Conservation (phyloP, 1,140 invertebrate genomes). For the Lucilia sericata region DNA sequence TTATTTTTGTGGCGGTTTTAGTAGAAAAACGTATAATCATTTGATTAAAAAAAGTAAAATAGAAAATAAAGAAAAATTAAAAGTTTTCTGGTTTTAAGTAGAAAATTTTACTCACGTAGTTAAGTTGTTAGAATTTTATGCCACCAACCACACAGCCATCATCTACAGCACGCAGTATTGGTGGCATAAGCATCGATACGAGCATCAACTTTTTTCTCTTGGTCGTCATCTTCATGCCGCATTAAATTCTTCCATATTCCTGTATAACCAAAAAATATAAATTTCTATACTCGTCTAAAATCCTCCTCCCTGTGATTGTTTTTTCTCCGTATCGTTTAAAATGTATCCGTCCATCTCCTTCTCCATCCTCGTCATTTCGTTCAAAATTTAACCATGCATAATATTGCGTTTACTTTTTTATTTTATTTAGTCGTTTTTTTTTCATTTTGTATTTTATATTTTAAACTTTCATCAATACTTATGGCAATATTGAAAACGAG, state of each 20-base stretch:
- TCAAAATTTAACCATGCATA: slow-evolving; percentile 36
- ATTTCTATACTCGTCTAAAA: neutral
- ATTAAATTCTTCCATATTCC: neutral
- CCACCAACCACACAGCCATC: slow-evolving; percentile 12
- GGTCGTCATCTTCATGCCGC: slow-evolving; percentile 18
- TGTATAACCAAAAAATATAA: slow-evolving; percentile 13
- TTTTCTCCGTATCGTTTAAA: neutral
- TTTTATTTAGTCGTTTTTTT: neutral
- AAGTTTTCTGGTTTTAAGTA: slow-evolving; percentile 28
- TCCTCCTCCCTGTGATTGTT: neutral
- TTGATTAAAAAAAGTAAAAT: slow-evolving; percentile 20
- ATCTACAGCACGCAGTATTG: neutral
- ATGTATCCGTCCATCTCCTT: too few species aligned
- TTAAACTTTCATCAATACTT: slow-evolving; percentile 29
- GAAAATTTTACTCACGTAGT: slow-evolving; percentile 47
- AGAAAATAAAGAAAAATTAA: neutral
- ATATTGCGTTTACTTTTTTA: slow-evolving; percentile 17
- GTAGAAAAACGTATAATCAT: slow-evolving; percentile 29
- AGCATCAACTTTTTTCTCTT: neutral
- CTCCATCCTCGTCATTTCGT: neutral
- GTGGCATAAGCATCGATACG: neutral
- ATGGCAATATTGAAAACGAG: slow-evolving; percentile 34
- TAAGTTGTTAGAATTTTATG: slow-evolving; percentile 38
- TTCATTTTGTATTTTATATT: neutral
- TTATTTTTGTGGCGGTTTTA: neutral